Conservation (phyloP, 2,797 vertebrate genomes). For the Paguma larvata region DNA sequence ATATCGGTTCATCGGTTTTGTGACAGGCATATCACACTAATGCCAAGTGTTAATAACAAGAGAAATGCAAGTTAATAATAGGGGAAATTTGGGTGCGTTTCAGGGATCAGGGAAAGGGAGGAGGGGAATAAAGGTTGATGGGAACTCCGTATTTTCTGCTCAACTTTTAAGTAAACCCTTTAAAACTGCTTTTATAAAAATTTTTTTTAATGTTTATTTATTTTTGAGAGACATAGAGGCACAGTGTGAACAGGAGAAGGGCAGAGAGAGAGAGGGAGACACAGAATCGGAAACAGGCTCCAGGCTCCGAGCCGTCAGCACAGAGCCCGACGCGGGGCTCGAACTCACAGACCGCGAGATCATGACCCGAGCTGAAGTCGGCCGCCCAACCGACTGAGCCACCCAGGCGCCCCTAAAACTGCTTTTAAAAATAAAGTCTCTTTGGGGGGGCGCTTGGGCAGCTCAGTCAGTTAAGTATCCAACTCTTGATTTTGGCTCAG, state of each 20-base stretch:
- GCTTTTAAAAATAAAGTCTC: neutral
- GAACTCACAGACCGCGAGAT: too few species aligned
- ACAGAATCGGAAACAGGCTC: too few species aligned
- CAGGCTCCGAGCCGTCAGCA: too few species aligned
- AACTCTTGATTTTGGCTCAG: neutral
- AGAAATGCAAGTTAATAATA: neutral
- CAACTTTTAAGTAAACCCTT: conserved; percentile 37
- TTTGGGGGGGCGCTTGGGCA: too few species aligned
- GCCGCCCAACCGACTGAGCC: too few species aligned
- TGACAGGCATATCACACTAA: neutral
- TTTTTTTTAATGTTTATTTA: too few species aligned
- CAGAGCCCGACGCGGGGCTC: too few species aligned
- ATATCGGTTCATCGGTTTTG: neutral
- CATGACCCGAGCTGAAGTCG: too few species aligned
- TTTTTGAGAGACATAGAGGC: too few species aligned
- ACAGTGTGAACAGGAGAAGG: too few species aligned
- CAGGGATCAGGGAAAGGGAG: neutral
- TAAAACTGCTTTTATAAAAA: neutral
- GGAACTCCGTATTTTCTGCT: conserved; percentile 5
- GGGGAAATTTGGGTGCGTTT: neutral
- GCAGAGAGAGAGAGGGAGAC: too few species aligned
- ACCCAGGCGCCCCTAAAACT: too few species aligned
- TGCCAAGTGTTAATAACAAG: neutral
- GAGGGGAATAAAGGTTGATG: neutral
- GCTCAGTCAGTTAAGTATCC: neutral